Percentiles rank a stretch among this genome's conserved stretches.
These are phyloP conservation scores for Venusia cambrica DNA, from an alignment of 2,888 invertebrate species.

Conservation along the genomic window DNA sequence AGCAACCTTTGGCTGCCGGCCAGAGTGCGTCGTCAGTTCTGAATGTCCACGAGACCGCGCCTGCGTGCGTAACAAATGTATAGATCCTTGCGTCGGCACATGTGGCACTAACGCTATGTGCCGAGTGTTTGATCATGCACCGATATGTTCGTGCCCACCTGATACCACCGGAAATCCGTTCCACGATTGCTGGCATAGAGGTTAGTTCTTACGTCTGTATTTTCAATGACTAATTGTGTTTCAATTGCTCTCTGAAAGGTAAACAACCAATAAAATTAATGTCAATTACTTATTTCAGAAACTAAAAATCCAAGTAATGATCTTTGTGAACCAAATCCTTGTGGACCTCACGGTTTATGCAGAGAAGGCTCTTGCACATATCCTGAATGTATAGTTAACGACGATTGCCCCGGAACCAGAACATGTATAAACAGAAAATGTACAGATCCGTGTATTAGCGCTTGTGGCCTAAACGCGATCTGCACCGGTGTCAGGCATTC, in stretches of 20 bases:
- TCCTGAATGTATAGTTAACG: conserved; percentile 93
- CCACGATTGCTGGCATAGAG: conserved; percentile 79
- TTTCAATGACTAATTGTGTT: too few species aligned
- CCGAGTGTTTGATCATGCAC: conserved; percentile 79
- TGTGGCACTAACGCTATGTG: conserved; percentile 90
- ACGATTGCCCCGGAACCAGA: conserved; percentile 90
- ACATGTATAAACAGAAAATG: conserved; percentile 92
- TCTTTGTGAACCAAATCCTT: conserved; percentile 87
- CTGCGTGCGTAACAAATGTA: conserved; percentile 89
- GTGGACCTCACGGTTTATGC: conserved; percentile 86
- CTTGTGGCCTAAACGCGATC: conserved; percentile 92
- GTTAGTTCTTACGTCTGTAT: too few species aligned
- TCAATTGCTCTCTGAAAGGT: too few species aligned
- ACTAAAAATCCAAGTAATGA: conserved; percentile 67
- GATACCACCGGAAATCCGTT: conserved; percentile 90
- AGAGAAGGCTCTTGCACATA: conserved; percentile 85
- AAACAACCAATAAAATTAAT: background rate
- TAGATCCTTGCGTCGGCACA: conserved; percentile 90
- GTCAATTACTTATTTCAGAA: conserved; percentile 38
- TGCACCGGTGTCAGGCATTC: conserved; percentile 88
- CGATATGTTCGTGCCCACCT: conserved; percentile 88
- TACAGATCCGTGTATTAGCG: conserved; percentile 89
- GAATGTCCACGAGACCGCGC: conserved; percentile 89
- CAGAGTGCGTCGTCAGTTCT: conserved; percentile 91
- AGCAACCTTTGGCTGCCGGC: conserved; percentile 87